Conservation (phyloP, 2,797 vertebrate species). For the Oreortyx pictus region DNA sequence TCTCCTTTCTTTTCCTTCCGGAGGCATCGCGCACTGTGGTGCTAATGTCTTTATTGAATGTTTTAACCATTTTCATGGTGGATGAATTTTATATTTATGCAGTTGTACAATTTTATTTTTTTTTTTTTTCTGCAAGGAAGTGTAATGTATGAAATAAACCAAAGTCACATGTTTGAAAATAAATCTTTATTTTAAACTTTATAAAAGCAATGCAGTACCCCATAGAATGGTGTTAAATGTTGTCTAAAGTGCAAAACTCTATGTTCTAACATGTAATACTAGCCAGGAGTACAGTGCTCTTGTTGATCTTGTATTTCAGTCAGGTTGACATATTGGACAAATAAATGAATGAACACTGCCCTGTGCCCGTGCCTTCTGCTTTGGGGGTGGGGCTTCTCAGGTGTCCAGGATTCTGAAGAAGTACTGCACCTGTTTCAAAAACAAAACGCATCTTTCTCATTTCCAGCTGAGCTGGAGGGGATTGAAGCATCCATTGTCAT, state of each 20-base stretch:
- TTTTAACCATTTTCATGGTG: conserved; percentile 99
- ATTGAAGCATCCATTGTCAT: rapidly evolving
- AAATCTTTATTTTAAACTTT: conserved; percentile 91
- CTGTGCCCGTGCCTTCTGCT: not conserved
- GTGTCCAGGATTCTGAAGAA: conserved; percentile 97
- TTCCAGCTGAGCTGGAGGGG: rapidly evolving
- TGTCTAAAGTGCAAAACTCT: conserved; percentile 92
- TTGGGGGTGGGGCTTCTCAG: conserved; percentile 56
- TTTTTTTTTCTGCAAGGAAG: conserved; percentile 91
- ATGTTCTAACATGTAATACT: conserved; percentile 92
- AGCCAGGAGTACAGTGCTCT: conserved; percentile 92
- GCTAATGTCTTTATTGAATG: conserved; percentile 96
- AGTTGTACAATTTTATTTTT: conserved; percentile 96
- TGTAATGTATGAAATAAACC: conserved; percentile 98
- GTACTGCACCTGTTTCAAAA: conserved; percentile 89
- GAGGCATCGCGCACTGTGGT: conserved; percentile 92
- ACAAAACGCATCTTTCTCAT: not conserved
- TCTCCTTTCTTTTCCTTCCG: conserved; percentile 78
- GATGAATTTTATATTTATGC: conserved; percentile 99
- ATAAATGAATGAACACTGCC: conserved; percentile 89
- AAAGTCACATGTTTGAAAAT: conserved; percentile 98
- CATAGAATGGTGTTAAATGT: conserved; percentile 91
- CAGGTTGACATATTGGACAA: conserved; percentile 94
- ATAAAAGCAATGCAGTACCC: conserved; percentile 95
- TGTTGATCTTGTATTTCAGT: conserved; percentile 94